Base-by-base conservation (phyloP, 2,797 vertebrate species). In the Clarias platycephalus region DNA sequence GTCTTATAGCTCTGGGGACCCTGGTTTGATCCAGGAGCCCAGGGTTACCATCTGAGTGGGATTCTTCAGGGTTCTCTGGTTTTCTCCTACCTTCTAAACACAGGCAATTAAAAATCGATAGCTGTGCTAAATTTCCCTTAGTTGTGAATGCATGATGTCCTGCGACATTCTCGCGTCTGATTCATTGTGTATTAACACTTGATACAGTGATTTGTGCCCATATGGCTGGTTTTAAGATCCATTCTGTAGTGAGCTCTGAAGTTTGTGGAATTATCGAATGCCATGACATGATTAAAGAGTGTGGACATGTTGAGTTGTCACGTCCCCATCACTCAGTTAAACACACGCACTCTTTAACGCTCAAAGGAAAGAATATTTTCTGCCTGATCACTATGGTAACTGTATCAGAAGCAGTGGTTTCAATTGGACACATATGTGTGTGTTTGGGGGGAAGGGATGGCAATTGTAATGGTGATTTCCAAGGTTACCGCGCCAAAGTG, bases 341-440 rank as follows among this genome's bases (percentile, higher is more conserved):
- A 66, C 77, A 80, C 60, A 44, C 40, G 22, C 63, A 26, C n/a
- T 20, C 40, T 22, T 9, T 18, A 53, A 53, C 62, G 13, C 26
- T 80, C 40, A 80, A 79, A 80, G 77, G 62, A 80, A 80, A 66
- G 31, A 66, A 63, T 22, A 66, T 53, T 53, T 80, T 80, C 78
- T 80, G 78, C 78, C 78, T 53, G 62, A 80, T 80, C 62, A 66
- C 78, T 66, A 80, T 80, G 78, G 78, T 80, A 80, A 80, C 78
- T 80, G 78, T 66, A 66, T 80, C 40, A 66, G 62, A 80, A 66
- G 78, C 78, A 53, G n/a, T 13, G 62, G 40, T 80, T 80, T 80
- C 40, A 80, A 28, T 28, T 66, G 62, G 40, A 53, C 16, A 80
- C 26, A 80, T 31, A 53, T 9, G 0, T 66, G 5, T 64, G 24